Evolutionary conservation across 2,888 invertebrate genomes (phyloP), one percentile per base, ranked within the genome.

Genomic region (Pristionchus maxplancki): DNA sequence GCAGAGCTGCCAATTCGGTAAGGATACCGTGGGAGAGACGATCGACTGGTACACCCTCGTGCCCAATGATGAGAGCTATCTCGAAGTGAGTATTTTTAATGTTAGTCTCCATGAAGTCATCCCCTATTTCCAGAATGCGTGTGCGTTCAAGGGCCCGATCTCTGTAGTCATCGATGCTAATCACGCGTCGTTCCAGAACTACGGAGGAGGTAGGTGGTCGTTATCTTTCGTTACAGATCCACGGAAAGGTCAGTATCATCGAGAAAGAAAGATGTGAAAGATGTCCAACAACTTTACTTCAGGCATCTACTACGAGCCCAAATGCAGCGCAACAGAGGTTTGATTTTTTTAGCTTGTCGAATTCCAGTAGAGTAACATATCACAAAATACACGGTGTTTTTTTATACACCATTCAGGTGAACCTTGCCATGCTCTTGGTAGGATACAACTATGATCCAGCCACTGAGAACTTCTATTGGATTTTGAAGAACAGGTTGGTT

Each of bases 391-490:
- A n/a, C n/a, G n/a, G n/a, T n/a, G n/a, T n/a, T n/a, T n/a, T n/a
- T n/a, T n/a, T n/a, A n/a, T n/a, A n/a, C n/a, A n/a, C n/a, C n/a
- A n/a, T n/a, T n/a, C n/a, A 92, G 82, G 96, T 98, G n/a, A 97
- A 98, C 95, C 98, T 98, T 94, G 98, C 97, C 0, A 97, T 98
- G 96, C 95, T 98, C 71, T 96, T 97, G 24, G 97, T 98, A 20
- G 98, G 98, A 0, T 98, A 97, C 94, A 97, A 97, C 8, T n/a
- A n/a, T n/a, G n/a, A n/a, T n/a, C n/a, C n/a, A n/a, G n/a, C n/a
- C n/a, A n/a, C n/a, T n/a, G n/a, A n/a, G n/a, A n/a, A n/a, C n/a
- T n/a, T n/a, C 89, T 97, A 97, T 91, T 97, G 97, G 97, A 96
- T 97, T 58, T 95, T 97, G 88, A 97, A 97, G 94, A 97, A 97